Percentiles rank a stretch among this genome's conserved stretches.
Conservation (phyloP, 2,113 vertebrate species). For the Chaetodon auriga region DNA sequence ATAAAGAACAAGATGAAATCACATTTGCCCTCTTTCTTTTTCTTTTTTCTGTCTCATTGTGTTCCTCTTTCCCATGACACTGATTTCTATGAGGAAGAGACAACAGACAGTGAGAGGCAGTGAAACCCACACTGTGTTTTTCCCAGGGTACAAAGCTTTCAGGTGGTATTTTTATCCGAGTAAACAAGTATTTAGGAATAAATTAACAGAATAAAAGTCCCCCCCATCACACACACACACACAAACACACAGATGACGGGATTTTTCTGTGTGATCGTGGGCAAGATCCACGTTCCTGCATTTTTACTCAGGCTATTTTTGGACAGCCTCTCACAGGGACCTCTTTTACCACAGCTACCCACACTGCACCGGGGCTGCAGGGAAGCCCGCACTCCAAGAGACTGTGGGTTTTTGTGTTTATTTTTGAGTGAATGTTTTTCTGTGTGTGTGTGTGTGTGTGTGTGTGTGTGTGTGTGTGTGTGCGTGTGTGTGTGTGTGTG, state of each 20-base stretch:
- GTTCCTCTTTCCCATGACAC: slow-evolving; percentile 17
- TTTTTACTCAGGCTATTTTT: slow-evolving; percentile 84
- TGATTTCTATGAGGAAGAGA: slow-evolving; percentile 1
- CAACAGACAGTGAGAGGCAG: neutral
- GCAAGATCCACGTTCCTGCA: slow-evolving; percentile 67
- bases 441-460: slow-evolving; percentile 32
- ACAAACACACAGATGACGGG: slow-evolving; percentile 41
- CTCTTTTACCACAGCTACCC: slow-evolving; percentile 84
- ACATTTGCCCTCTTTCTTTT: neutral
- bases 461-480: slow-evolving; percentile 45
- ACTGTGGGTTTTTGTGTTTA: slow-evolving; percentile 77
- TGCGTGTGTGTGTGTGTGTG: slow-evolving; percentile 42
- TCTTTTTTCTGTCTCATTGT: neutral
- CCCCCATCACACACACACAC: slow-evolving; percentile 17
- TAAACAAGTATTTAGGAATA: slow-evolving; percentile 63
- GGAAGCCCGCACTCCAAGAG: slow-evolving; percentile 75
- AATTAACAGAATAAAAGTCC: slow-evolving; percentile 57
- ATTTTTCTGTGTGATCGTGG: slow-evolving; percentile 69
- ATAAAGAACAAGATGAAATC: neutral
- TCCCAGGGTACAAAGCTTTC: slow-evolving; percentile 17
- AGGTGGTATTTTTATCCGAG: slow-evolving; percentile 59
- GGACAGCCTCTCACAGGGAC: slow-evolving; percentile 81
- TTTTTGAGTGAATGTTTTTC: slow-evolving; percentile 56
- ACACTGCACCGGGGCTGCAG: slow-evolving; percentile 79
- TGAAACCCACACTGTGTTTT: slow-evolving; percentile 25